phyloP scores from a whole-genome alignment of 1,140 invertebrate species.

The Copidosoma floridanum region DNA sequence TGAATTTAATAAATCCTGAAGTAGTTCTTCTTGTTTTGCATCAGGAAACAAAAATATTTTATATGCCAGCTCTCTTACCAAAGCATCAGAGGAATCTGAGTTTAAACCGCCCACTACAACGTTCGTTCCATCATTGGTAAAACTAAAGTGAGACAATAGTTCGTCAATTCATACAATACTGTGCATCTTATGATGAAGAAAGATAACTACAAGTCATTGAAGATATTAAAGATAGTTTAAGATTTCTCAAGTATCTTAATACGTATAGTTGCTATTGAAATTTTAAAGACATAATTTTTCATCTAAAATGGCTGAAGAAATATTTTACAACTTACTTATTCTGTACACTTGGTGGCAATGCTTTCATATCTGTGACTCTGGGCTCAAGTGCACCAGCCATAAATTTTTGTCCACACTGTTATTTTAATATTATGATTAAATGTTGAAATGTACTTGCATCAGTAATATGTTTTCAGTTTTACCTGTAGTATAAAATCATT shows the following conservation, averaged over 20 bases:
- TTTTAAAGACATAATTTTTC: too few relatives aligned
- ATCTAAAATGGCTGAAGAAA: too few relatives aligned
- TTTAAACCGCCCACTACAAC: constrained; percentile 76
- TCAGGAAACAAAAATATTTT: constrained; percentile 82
- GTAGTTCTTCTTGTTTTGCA: constrained; percentile 70
- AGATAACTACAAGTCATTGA: too few relatives aligned
- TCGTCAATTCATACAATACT: too few relatives aligned
- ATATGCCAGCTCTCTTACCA: constrained; percentile 86
- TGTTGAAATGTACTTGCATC: too few relatives aligned
- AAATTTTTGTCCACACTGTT: constrained; percentile 83
- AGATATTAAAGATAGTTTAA: too few relatives aligned
- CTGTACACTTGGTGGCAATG: too few relatives aligned
- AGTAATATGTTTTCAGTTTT: neutral
- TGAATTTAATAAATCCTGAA: constrained; percentile 70
- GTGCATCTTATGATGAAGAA: too few relatives aligned
- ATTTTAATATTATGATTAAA: constrained; percentile 39
- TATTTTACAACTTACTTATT: too few relatives aligned
- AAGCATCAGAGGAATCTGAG: constrained; percentile 76
- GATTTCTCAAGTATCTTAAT: too few relatives aligned
- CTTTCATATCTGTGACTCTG: constrained; percentile 62
- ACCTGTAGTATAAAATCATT: constrained; percentile 73
- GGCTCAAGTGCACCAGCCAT: constrained; percentile 73
- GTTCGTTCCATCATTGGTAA: constrained; percentile 69
- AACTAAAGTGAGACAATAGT: too few relatives aligned
- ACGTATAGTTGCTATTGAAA: too few relatives aligned